These are phyloP conservation scores for Chloroceryle amazona DNA, from an alignment of 2,797 vertebrate genomes.

Conservation along the genomic window DNA sequence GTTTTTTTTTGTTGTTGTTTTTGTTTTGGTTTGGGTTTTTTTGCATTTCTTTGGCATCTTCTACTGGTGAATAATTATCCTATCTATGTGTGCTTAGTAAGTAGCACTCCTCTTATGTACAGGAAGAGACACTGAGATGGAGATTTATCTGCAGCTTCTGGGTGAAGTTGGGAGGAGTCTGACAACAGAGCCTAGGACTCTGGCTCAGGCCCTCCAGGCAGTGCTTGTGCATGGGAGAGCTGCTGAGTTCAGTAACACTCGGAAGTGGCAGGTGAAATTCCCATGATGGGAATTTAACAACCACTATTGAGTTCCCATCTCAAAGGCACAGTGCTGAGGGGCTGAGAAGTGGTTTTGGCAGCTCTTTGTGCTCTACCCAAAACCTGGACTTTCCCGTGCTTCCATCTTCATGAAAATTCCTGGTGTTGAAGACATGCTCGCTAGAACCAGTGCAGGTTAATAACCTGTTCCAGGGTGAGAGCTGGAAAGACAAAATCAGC, in stretches of 20 bases:
- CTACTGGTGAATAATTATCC: not conserved
- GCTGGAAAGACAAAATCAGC: not conserved
- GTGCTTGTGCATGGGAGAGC: not conserved
- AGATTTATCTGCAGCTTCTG: not conserved
- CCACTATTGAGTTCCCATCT: rapidly evolving
- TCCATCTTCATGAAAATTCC: not conserved
- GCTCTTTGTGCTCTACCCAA: not conserved
- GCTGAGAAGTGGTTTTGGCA: not conserved
- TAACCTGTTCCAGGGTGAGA: not conserved
- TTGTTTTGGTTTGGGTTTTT: not conserved
- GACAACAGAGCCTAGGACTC: not conserved
- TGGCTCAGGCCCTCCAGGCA: not conserved
- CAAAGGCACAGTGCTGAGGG: not conserved
- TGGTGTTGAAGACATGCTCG: not conserved
- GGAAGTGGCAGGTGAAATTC: not conserved
- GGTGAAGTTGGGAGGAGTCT: not conserved
- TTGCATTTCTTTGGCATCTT: slow-evolving; percentile 4
- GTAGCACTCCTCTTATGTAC: not conserved
- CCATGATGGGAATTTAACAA: not conserved
- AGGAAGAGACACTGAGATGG: not conserved
- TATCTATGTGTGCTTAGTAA: not conserved
- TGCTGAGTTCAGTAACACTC: not conserved
- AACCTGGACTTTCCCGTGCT: not conserved
- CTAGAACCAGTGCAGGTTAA: not conserved
- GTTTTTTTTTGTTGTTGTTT: not conserved